Conservation (phyloP, 2,797 vertebrate species). For the Cryptoprocta ferox region DNA sequence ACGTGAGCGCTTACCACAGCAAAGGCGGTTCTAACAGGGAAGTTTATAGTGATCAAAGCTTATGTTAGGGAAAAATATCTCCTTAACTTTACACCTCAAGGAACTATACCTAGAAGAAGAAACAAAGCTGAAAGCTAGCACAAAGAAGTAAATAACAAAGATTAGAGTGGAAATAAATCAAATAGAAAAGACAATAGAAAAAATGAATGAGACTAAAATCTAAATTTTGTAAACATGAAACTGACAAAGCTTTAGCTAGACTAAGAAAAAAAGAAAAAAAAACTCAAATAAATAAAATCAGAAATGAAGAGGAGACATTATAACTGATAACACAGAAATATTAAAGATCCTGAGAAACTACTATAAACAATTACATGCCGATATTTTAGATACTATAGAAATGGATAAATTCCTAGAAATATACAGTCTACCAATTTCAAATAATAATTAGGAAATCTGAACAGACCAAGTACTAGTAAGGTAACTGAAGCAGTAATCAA, state of each 20-base stretch:
- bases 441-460: background rate
- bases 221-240: background rate
- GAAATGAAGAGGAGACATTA: background rate
- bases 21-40: background rate
- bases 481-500: background rate
- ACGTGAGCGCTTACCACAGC: fast-evolving
- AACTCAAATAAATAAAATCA: background rate
- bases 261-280: background rate
- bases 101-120: background rate
- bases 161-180: background rate
- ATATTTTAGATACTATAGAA: background rate
- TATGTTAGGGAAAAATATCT: background rate
- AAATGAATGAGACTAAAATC: background rate
- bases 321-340: background rate
- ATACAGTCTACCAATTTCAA: background rate
- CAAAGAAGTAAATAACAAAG: background rate
- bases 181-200: background rate
- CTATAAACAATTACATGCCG: background rate
- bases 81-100: background rate
- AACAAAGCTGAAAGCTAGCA: background rate
- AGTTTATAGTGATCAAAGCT: background rate
- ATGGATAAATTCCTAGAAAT: background rate
- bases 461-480: background rate
- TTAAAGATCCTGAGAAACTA: background rate
- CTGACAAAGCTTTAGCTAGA: background rate